Evolutionary conservation across 2,888 invertebrate species (phyloP), one percentile per base, ranked within the genome.

Genomic region (Drosophila seclusa): DNA sequence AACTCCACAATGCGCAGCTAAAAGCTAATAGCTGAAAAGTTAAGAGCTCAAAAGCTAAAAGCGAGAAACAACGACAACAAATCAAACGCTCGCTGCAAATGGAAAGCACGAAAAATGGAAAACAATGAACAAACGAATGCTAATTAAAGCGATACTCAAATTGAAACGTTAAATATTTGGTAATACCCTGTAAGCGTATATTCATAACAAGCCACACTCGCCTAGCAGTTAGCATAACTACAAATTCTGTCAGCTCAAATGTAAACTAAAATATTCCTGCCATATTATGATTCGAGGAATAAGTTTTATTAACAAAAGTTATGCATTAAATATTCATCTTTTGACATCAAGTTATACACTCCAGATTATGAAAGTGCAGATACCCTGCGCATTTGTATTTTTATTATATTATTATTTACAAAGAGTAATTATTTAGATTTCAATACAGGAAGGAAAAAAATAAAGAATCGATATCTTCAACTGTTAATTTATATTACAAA

Each of bases 121-220:
- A 76, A 85, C 84, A 85, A 80, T 86, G 83, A 77, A 86, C 79
- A 88, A 72, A 60, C 87, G 78, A 83, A 85, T 85, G 88, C 81
- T 87, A 87, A 87, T 87, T 85, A 87, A 88, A 83, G 79, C 74
- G 71, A 81, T 69, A 75, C 78, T 83, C 80, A 88, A 87, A 87
- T 87, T 87, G 88, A 87, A 88, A 86, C 88, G 88, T 86, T 88
- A 80, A 88, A 82, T 74, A 85, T 74, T 40, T 16, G 7, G 24
- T 18, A 21, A 70, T 78, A 67, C 79, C 79, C 70, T 62, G 45
- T 31, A 38, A n/a, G 11, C 16, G 3, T 13, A 13, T 1, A 27
- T 1, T 2, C 0, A 3, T 36, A 11, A n/a, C n/a, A 5, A 31
- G 34, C 66, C 29, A 6, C n/a, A 8, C 8, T 34, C 13, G 11